These are phyloP conservation scores for Rhogogaster chlorosoma DNA, from an alignment of 2,888 invertebrate genomes.

Conservation along the genomic window DNA sequence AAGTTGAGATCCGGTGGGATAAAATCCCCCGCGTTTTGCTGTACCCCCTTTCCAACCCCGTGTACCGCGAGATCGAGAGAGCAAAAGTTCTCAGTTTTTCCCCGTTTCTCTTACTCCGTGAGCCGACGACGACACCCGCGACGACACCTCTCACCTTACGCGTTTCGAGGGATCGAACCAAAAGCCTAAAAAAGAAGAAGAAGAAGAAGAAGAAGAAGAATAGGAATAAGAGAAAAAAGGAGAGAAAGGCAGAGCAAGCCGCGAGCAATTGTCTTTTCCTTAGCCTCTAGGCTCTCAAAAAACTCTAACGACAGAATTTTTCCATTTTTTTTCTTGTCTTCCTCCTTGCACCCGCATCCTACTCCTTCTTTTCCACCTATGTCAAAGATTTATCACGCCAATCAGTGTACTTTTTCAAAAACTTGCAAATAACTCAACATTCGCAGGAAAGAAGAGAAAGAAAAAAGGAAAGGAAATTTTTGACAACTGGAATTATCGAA, in stretches of 20 bases:
- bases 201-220: not conserved
- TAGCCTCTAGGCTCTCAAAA: not conserved
- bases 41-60: not conserved
- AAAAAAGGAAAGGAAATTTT: not conserved
- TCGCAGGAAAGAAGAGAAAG: not conserved
- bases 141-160: slow-evolving; percentile 20
- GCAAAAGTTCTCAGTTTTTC: slow-evolving; percentile 57
- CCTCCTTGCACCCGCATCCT: not conserved
- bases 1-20: slow-evolving; percentile 60
- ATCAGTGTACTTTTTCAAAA: not conserved
- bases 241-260: not conserved
- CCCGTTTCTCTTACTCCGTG: not conserved
- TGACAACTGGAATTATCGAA: not conserved
- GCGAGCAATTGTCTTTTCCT: slow-evolving; percentile 25
- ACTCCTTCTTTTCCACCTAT: not conserved
- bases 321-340: not conserved
- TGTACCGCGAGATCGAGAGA: slow-evolving; percentile 55
- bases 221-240: not conserved
- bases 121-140: slow-evolving; percentile 29
- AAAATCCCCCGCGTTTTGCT: slow-evolving; percentile 5
- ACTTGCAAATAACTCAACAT: not conserved
- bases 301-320: not conserved
- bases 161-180: slow-evolving; percentile 23
- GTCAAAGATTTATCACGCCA: not conserved
- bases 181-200: not conserved